A percentile compares a stretch with the other conserved stretches of the same genome.
phyloP scores from a whole-genome alignment of 2,113 vertebrate genomes.

The Heliornis fulica region DNA sequence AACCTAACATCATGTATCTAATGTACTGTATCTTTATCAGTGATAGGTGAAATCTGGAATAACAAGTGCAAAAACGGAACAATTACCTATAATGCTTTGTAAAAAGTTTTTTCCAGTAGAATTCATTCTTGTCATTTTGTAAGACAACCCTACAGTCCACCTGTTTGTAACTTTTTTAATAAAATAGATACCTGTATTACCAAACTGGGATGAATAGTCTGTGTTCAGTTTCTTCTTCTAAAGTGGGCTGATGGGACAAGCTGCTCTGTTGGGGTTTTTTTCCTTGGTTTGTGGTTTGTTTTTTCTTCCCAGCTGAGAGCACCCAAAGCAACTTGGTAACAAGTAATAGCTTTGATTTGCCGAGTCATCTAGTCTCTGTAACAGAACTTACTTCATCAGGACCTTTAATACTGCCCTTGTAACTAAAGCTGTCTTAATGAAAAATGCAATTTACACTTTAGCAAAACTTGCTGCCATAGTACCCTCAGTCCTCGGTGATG shows the following conservation, averaged over 20 bases:
- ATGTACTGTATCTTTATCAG: slow-evolving; percentile 79
- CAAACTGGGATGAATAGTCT: slow-evolving; percentile 38
- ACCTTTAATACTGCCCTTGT: neutral
- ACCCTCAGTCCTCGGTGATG: neutral
- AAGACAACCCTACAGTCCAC: slow-evolving; percentile 78
- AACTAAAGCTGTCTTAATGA: neutral
- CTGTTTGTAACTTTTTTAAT: slow-evolving; percentile 85
- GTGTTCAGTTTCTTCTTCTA: neutral
- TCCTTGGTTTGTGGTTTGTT: neutral
- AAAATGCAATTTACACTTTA: neutral
- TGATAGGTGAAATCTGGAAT: slow-evolving; percentile 72
- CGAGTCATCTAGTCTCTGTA: neutral
- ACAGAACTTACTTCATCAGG: neutral
- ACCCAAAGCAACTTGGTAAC: neutral
- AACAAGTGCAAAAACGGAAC: slow-evolving; percentile 75
- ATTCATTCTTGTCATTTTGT: slow-evolving; percentile 84
- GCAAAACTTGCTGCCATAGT: neutral
- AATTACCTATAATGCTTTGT: slow-evolving; percentile 79
- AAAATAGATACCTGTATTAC: slow-evolving; percentile 85
- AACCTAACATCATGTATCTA: slow-evolving; percentile 72
- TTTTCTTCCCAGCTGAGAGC: neutral
- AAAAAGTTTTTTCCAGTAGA: slow-evolving; percentile 75
- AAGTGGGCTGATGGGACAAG: neutral
- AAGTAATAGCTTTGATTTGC: neutral
- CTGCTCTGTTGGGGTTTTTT: neutral